phyloP scores from a whole-genome alignment of 2,113 vertebrate species.

The Dipodomys stephensi region DNA sequence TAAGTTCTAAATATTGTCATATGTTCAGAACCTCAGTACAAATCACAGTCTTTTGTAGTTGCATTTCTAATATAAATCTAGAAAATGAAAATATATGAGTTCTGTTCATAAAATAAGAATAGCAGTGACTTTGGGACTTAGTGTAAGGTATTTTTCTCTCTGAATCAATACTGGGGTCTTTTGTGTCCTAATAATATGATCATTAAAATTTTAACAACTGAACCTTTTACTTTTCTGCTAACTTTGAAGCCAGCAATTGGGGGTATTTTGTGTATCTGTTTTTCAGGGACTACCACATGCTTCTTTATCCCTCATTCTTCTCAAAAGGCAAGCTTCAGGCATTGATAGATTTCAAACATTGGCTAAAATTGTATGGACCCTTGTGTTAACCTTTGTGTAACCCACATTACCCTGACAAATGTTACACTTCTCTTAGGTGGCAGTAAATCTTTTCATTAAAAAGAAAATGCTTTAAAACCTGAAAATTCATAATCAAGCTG shows the following conservation, averaged over 20 bases:
- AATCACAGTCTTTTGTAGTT: constrained; percentile 68
- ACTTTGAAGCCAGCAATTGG: constrained; percentile 42
- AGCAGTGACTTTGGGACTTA: constrained; percentile 65
- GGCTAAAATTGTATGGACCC: constrained; percentile 36
- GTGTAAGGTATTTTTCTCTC: background rate
- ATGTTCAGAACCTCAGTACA: constrained; percentile 68
- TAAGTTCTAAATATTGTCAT: constrained; percentile 78
- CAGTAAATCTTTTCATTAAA: constrained; percentile 16
- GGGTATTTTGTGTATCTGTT: background rate
- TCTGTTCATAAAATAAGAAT: constrained; percentile 59
- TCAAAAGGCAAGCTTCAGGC: constrained; percentile 48
- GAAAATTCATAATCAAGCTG: background rate
- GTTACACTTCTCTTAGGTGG: constrained; percentile 44
- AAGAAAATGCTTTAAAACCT: background rate
- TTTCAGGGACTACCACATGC: constrained; percentile 48
- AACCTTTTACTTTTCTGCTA: constrained; percentile 33
- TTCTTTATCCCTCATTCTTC: constrained; percentile 51
- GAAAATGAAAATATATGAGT: constrained; percentile 58
- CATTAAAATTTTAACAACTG: constrained; percentile 56
- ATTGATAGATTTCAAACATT: background rate
- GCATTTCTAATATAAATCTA: constrained; percentile 68
- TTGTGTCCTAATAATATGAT: constrained; percentile 29
- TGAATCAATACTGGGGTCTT: constrained; percentile 47
- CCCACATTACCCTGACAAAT: background rate
- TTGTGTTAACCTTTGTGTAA: constrained; percentile 5